Conservation (phyloP, 2,888 invertebrate genomes). For the Schrankia costaestrigalis region DNA sequence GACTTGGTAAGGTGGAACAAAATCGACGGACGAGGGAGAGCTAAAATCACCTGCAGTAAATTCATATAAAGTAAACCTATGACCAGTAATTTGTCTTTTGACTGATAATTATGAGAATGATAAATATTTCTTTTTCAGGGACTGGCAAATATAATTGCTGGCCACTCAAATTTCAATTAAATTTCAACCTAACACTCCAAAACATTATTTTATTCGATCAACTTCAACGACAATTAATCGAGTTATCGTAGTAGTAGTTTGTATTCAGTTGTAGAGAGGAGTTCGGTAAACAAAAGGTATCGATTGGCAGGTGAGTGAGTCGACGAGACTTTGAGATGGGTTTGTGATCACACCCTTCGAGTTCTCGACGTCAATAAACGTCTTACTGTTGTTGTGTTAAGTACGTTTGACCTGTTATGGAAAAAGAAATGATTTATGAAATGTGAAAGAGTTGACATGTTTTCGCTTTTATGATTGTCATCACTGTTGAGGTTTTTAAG, state of each 20-base stretch:
- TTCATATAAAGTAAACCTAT: too few species aligned
- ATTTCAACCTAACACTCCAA: neutral
- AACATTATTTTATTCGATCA: neutral
- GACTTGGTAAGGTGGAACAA: too few species aligned
- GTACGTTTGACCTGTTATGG: constrained; percentile 34
- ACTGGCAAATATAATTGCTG: too few species aligned
- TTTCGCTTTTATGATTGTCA: neutral
- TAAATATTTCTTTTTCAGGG: too few species aligned
- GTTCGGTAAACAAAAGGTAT: constrained; percentile 42
- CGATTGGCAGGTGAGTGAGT: constrained; percentile 43
- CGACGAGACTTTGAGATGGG: constrained; percentile 47
- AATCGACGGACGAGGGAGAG: too few species aligned
- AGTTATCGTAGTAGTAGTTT: constrained; percentile 10
- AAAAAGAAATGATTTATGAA: constrained; percentile 19
- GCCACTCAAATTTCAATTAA: too few species aligned
- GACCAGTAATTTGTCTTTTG: too few species aligned
- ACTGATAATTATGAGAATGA: too few species aligned
- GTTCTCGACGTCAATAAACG: constrained; percentile 37
- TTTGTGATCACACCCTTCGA: constrained; percentile 25
- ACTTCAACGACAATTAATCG: neutral
- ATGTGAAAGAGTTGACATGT: neutral
- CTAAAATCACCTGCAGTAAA: too few species aligned
- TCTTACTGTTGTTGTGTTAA: constrained; percentile 29
- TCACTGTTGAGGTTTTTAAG: neutral
- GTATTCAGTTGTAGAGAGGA: constrained; percentile 22